Evolutionary conservation across 1,140 invertebrate species (phyloP).

Genomic region (Drosophila pachea): DNA sequence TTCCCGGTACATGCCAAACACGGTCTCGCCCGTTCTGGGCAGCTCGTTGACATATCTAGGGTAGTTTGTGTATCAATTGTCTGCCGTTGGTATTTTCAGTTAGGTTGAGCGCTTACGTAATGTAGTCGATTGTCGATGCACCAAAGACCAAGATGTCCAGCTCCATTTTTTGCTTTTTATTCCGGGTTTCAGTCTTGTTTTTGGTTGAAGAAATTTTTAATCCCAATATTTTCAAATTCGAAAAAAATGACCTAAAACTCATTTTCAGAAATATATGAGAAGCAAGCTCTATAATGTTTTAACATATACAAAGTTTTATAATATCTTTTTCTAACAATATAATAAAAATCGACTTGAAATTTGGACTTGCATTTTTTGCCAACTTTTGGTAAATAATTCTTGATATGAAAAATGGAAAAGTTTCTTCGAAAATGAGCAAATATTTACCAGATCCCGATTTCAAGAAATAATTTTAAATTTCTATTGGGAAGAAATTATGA

Average conservation of each 20-base stretch:
- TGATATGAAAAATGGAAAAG: too few species aligned
- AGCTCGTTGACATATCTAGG: constrained; percentile 89
- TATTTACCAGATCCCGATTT: too few species aligned
- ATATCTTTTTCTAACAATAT: too few species aligned
- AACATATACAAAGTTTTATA: too few species aligned
- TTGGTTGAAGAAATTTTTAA: not conserved
- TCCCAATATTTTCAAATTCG: constrained; percentile 10
- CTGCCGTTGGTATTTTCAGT: not conserved
- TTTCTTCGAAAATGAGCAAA: too few species aligned
- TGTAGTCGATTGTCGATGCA: constrained; percentile 90
- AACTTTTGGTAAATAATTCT: not conserved
- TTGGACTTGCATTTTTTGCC: not conserved
- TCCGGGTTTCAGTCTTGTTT: too few species aligned
- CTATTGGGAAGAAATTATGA: too few species aligned
- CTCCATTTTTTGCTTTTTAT: not conserved
- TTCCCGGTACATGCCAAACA: constrained; percentile 88
- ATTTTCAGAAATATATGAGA: not conserved
- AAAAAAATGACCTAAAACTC: constrained; percentile 13
- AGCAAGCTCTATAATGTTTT: too few species aligned
- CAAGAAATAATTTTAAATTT: not conserved
- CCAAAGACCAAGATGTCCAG: constrained; percentile 85
- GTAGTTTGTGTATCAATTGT: constrained; percentile 70
- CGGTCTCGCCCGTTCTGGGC: constrained; percentile 92
- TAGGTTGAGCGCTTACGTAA: constrained; percentile 82
- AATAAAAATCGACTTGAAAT: not conserved